These are phyloP conservation scores for Zoanthus sociatus DNA, from an alignment of 92 coral and sea anemone species.

Conservation along the genomic window DNA sequence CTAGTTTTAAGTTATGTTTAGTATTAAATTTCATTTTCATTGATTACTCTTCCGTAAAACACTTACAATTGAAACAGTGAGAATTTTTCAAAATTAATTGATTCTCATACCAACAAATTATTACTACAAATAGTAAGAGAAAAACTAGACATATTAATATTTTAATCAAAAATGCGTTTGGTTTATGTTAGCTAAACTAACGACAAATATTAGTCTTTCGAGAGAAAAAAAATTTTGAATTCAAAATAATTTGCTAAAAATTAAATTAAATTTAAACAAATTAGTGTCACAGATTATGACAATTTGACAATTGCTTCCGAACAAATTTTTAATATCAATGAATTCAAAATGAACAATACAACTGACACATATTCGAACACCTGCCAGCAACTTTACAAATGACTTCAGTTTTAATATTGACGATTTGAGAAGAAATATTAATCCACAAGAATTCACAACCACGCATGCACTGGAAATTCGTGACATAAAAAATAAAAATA, in stretches of 20 bases:
- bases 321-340: not conserved
- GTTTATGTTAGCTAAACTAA: not conserved
- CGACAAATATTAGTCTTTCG: constrained; percentile 9
- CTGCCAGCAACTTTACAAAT: constrained; percentile 7
- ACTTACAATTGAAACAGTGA: constrained; percentile 18
- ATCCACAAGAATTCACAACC: constrained; percentile 1
- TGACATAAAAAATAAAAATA: too few relatives aligned
- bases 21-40: constrained; percentile 16
- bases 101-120: constrained; percentile 7
- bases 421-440: constrained; percentile 7
- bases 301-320: constrained; percentile 20
- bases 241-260: not conserved
- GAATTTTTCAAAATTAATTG: not conserved
- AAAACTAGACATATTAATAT: constrained; percentile 13
- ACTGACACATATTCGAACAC: constrained; percentile 16
- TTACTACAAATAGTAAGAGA: constrained; percentile 5
- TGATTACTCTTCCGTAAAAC: not conserved
- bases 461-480: too few relatives aligned
- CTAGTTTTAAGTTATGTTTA: constrained; percentile 15
- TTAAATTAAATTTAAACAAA: too few relatives aligned
- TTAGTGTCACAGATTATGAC: too few relatives aligned
- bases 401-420: not conserved
- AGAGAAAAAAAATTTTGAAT: constrained; percentile 6
- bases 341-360: constrained; percentile 11
- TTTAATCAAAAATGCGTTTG: too few relatives aligned